Conservation (phyloP, 2,888 invertebrate genomes). For the Sarcophaga carnaria region DNA sequence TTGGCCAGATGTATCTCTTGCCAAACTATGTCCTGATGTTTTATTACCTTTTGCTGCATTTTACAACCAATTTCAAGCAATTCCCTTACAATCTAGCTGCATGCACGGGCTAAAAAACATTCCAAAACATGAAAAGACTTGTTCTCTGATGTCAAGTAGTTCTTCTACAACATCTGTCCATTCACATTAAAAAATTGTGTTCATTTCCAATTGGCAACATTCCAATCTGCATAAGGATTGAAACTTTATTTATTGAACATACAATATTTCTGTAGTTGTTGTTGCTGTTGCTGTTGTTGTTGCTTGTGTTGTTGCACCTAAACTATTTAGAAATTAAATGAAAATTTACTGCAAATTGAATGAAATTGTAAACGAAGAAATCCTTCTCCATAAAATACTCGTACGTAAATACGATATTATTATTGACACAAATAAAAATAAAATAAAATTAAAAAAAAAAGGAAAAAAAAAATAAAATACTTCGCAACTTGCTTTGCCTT, state of each 20-base stretch:
- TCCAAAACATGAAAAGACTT: too few relatives aligned
- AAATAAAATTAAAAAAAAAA: slow-evolving; percentile 1
- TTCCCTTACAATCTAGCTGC: too few relatives aligned
- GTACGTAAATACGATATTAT: slow-evolving; percentile 17
- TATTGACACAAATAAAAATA: slow-evolving; percentile 10
- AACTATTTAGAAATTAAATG: slow-evolving; percentile 35
- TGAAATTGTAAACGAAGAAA: slow-evolving; percentile 8
- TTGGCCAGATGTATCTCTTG: too few relatives aligned
- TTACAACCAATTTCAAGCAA: too few relatives aligned
- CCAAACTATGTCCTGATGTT: too few relatives aligned
- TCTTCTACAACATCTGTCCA: too few relatives aligned
- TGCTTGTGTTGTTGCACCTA: neutral
- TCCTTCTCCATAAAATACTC: slow-evolving; percentile 10
- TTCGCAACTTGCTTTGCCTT: slow-evolving; percentile 17
- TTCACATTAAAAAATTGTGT: too few relatives aligned
- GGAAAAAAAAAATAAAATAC: neutral
- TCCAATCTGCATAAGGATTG: slow-evolving; percentile 14
- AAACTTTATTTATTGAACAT: slow-evolving; percentile 44
- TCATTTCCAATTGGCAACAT: slow-evolving; percentile 30
- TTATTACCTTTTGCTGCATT: too few relatives aligned
- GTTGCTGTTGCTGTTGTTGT: too few relatives aligned
- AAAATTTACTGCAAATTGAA: slow-evolving; percentile 43
- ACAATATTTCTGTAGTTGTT: too few relatives aligned
- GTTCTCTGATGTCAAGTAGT: too few relatives aligned
- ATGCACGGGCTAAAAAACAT: too few relatives aligned